Evolutionary conservation across 1,140 invertebrate species (phyloP).

Genomic region (Drosophila insularis): DNA sequence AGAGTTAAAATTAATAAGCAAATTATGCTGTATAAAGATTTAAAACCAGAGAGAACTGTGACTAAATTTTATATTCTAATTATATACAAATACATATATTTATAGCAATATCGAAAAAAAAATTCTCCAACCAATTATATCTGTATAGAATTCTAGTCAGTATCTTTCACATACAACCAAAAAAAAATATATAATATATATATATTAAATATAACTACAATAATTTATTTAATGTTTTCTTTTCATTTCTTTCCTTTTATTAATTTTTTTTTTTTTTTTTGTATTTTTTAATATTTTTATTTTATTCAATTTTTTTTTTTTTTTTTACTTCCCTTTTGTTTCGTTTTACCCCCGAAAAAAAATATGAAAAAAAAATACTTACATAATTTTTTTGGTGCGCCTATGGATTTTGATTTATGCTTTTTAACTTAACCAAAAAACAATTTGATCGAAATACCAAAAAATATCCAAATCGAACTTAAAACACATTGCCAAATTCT

Average conservation of each 20-base stretch:
- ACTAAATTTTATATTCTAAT: constrained; percentile 1
- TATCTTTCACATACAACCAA: constrained; percentile 21
- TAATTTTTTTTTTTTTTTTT: constrained; percentile 34
- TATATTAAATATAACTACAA: constrained; percentile 27
- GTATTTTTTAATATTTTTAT: constrained; percentile 30
- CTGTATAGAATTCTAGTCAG: constrained; percentile 40
- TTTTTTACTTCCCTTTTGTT: constrained; percentile 15
- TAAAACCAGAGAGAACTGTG: not conserved
- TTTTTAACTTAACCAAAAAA: not conserved
- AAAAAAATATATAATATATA: constrained; percentile 21
- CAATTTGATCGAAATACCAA: constrained; percentile 9
- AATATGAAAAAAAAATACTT: not conserved
- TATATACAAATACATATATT: not conserved
- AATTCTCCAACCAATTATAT: not conserved
- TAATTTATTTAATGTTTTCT: constrained; percentile 43
- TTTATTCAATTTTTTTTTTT: constrained; percentile 36
- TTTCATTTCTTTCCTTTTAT: constrained; percentile 49
- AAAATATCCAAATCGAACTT: constrained; percentile 8
- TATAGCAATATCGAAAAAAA: not conserved
- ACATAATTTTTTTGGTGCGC: constrained; percentile 6
- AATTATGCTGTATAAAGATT: not conserved
- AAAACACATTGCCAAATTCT: constrained; percentile 36
- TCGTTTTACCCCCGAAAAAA: constrained; percentile 12
- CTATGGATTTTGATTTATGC: not conserved
- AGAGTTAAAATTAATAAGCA: not conserved